Base-by-base conservation (phyloP, 1,140 invertebrate species). In the Drosophila rufa region DNA sequence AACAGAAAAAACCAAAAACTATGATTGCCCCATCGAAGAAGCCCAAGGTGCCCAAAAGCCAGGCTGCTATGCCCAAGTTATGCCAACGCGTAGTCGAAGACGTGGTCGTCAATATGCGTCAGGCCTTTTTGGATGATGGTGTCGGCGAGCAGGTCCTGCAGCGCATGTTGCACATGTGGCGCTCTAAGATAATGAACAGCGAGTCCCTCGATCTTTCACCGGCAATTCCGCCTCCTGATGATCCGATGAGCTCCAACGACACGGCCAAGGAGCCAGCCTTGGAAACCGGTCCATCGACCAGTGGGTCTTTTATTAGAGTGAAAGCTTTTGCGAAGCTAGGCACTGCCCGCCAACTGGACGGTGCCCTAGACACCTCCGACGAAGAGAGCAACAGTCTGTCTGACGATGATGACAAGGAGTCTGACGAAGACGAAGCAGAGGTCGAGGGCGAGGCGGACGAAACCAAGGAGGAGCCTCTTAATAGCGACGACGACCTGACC, bases 131-230 rank as follows among this genome's bases (percentile, higher is more conserved):
- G 33, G 51, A 55, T 22, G 53, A 56, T 40, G 53, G 53, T 1
- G 53, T 40, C 2, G 53, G 53, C 14, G 36, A 56, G 19, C 53
- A 56, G 53, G 4, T 36, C 0, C 53, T 56, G 4, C 36, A 56
- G 36, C 53, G 53, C 4, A 25, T 56, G 53, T 3, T 40, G 19
- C 38, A 56, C 19, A 56, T 56, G 53, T 56, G 53, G 53, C 53
- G 53, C 19, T 40, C 36, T 36, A 56, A 56, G 19, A 25, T 56
- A 4, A 11, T n/a, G 33, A n/a, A 14, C 2, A 40, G 19, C 14
- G 3, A 40, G 53, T n/a, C 53, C 8, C 22, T 56, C 4, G 53
- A 56, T 14, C 14, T 40, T 0, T 19, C 4, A 11, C 36, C 53
- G 17, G 53, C 53, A 22, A 17, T 25, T 0, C 4, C 53, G 19